Evolutionary conservation across 2,113 vertebrate species (phyloP).

Genomic region (Willisornis vidua): DNA sequence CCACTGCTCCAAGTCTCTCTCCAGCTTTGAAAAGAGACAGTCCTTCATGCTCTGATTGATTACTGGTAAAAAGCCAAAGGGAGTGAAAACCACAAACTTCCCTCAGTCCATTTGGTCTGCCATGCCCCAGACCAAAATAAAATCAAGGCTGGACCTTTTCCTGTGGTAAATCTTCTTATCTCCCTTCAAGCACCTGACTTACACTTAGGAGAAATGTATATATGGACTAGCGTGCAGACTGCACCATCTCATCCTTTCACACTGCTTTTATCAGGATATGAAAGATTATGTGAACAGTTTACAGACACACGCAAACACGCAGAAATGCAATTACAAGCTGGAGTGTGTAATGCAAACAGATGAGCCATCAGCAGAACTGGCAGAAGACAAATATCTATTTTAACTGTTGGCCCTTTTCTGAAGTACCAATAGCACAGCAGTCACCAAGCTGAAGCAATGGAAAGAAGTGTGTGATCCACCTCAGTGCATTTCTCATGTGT

Average conservation of each 20-base stretch:
- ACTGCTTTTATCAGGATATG: neutral
- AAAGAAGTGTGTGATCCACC: conserved; percentile 1
- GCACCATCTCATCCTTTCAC: neutral
- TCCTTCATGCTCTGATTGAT: neutral
- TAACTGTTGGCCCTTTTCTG: conserved; percentile 7
- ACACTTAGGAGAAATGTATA: neutral
- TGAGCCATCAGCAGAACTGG: conserved; percentile 2
- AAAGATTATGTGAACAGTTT: neutral
- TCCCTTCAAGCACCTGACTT: neutral
- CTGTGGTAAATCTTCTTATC: neutral
- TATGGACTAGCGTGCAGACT: neutral
- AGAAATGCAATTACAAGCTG: neutral
- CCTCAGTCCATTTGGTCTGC: neutral
- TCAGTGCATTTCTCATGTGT: conserved; percentile 1
- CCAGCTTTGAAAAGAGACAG: neutral
- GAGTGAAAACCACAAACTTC: neutral
- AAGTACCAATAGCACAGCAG: neutral
- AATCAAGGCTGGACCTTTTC: neutral
- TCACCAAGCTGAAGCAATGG: conserved; percentile 10
- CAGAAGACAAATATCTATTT: conserved; percentile 9
- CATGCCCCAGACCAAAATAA: neutral
- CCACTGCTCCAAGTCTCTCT: neutral
- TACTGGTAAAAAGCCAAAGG: neutral
- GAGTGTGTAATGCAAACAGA: neutral
- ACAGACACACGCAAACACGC: neutral